These are phyloP conservation scores for Pygmarrhopalites habei DNA, from an alignment of 1,140 invertebrate genomes.

Conservation along the genomic window DNA sequence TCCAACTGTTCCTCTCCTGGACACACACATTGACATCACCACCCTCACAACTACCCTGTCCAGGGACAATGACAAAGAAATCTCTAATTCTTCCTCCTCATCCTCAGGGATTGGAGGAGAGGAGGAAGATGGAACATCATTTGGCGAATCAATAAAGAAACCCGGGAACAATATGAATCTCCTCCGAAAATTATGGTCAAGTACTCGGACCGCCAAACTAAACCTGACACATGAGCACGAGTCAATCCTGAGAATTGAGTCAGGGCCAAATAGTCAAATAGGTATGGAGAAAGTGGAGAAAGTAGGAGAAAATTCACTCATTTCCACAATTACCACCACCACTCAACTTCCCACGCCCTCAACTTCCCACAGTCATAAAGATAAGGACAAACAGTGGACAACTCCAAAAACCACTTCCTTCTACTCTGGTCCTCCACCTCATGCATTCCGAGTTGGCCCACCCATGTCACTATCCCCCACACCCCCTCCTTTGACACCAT, in stretches of 20 bases:
- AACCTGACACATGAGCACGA: constrained; percentile 32
- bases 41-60: background rate
- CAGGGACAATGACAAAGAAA: background rate
- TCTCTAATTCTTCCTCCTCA: background rate
- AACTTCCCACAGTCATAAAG: too few relatives aligned
- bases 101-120: background rate
- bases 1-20: too few relatives aligned
- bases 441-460: too few relatives aligned
- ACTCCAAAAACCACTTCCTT: too few relatives aligned
- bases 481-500: too few relatives aligned
- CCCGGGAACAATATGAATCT: constrained; percentile 26
- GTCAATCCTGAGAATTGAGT: constrained; percentile 26
- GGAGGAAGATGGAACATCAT: background rate
- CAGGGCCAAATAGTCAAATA: constrained; percentile 5
- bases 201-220: constrained; percentile 21
- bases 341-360: too few relatives aligned
- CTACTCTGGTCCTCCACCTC: too few relatives aligned
- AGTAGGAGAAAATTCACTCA: background rate
- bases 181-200: constrained; percentile 29
- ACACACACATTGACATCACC: too few relatives aligned
- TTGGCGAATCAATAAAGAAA: background rate
- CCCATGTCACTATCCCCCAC: too few relatives aligned
- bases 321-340: background rate
- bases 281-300: too few relatives aligned
- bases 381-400: too few relatives aligned